phyloP scores from a whole-genome alignment of 2,797 vertebrate genomes.

The Myoxocephalus aenaeus region DNA sequence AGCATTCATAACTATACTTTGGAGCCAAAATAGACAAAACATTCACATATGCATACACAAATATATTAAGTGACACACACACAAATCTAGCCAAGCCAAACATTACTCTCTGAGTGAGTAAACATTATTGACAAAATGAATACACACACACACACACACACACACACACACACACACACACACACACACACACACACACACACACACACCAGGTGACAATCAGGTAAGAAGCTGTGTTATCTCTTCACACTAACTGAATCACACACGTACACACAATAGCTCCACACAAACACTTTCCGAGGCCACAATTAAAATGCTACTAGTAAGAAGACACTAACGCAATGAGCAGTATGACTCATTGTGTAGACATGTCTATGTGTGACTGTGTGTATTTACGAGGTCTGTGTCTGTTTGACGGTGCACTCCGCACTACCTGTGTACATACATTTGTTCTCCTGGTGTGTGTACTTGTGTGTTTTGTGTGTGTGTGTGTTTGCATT shows the following conservation, averaged over 20 bases:
- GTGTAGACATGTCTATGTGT: conserved; percentile 23
- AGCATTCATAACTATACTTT: conserved; percentile 28
- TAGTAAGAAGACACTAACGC: conserved; percentile 6
- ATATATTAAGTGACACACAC: not conserved
- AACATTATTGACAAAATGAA: conserved; percentile 31
- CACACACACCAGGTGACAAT: not conserved
- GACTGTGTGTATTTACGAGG: not conserved
- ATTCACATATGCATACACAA: not conserved
- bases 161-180: not conserved
- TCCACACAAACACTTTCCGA: conserved; percentile 4
- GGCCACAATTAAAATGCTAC: conserved; percentile 26
- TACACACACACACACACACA: not conserved
- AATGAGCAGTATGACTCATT: conserved; percentile 13
- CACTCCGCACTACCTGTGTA: conserved; percentile 6
- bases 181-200: not conserved
- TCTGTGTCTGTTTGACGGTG: conserved; percentile 4
- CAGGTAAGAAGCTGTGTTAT: not conserved
- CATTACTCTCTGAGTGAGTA: conserved; percentile 7
- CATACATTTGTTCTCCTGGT: conserved; percentile 3
- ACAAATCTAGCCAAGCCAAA: conserved; percentile 1
- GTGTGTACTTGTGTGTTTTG: not conserved
- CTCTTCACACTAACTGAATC: not conserved
- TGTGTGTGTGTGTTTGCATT: conserved; percentile 35
- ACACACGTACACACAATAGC: not conserved
- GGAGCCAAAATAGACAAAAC: conserved; percentile 14